Conservation (phyloP, 2,113 vertebrate genomes). For the Lagopus leucura region DNA sequence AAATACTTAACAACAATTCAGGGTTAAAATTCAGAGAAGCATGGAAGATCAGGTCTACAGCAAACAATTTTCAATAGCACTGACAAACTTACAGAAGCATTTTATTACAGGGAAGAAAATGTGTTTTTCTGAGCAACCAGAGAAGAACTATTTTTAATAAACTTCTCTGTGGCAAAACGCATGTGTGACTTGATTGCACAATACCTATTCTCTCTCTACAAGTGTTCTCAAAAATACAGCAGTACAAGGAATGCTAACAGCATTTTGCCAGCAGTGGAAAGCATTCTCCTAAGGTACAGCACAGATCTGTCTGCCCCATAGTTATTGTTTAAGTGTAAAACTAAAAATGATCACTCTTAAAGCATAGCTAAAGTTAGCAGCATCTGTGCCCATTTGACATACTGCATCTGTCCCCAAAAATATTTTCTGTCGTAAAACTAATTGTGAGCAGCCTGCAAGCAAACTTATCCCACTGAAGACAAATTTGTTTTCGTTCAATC, state of each 20-base stretch:
- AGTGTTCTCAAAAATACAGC: background rate
- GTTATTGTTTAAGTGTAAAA: background rate
- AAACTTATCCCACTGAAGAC: background rate
- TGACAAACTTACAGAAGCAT: background rate
- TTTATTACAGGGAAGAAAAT: background rate
- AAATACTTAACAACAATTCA: background rate
- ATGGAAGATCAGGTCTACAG: background rate
- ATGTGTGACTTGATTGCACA: background rate
- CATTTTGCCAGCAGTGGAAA: background rate
- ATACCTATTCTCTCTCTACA: background rate
- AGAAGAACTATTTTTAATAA: background rate
- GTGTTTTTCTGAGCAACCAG: background rate
- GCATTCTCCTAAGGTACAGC: background rate
- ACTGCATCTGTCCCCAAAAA: background rate
- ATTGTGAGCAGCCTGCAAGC: background rate
- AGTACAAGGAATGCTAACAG: background rate
- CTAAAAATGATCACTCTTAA: background rate
- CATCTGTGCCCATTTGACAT: background rate
- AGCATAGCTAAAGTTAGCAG: background rate
- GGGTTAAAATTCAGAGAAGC: background rate
- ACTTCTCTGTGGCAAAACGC: background rate
- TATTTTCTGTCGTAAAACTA: background rate
- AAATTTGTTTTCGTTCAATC: background rate
- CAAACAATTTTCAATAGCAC: background rate
- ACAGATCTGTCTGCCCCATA: background rate